Evolutionary conservation across 2,113 vertebrate species (phyloP).

Genomic region (Telmatochromis brachygnathus): DNA sequence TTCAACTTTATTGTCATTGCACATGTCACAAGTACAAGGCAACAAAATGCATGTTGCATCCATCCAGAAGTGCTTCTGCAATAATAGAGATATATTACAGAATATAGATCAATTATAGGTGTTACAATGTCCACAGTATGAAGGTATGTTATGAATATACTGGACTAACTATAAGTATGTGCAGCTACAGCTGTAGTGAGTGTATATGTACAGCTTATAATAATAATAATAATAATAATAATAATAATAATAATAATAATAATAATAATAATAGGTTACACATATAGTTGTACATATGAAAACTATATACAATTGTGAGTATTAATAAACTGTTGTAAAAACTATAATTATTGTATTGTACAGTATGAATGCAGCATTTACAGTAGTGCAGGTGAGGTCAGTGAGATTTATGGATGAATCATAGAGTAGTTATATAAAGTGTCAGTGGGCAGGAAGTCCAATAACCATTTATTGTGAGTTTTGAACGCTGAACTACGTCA

Average conservation of each 20-base stretch:
- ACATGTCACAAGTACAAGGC: not conserved
- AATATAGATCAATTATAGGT: not conserved
- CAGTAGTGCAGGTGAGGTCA: not conserved
- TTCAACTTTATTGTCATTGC: not conserved
- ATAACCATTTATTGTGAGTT: not conserved
- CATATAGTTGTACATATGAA: not conserved
- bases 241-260: not conserved
- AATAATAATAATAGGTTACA: not conserved
- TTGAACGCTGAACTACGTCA: not conserved
- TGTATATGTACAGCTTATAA: not conserved
- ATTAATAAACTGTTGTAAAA: not conserved
- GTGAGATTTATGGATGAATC: not conserved
- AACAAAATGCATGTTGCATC: not conserved
- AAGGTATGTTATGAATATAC: not conserved
- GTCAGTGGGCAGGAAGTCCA: not conserved
- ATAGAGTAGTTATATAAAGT: not conserved
- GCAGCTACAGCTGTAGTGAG: not conserved
- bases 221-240: not conserved
- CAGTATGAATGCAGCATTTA: not conserved
- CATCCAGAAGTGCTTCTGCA: not conserved
- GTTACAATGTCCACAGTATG: not conserved
- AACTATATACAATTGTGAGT: not conserved
- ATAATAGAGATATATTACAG: not conserved
- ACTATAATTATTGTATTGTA: not conserved
- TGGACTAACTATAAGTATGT: not conserved